Percentiles rank a stretch among this genome's conserved stretches.
phyloP scores from a whole-genome alignment of 1,140 invertebrate genomes.

The Eufriesea mexicana region DNA sequence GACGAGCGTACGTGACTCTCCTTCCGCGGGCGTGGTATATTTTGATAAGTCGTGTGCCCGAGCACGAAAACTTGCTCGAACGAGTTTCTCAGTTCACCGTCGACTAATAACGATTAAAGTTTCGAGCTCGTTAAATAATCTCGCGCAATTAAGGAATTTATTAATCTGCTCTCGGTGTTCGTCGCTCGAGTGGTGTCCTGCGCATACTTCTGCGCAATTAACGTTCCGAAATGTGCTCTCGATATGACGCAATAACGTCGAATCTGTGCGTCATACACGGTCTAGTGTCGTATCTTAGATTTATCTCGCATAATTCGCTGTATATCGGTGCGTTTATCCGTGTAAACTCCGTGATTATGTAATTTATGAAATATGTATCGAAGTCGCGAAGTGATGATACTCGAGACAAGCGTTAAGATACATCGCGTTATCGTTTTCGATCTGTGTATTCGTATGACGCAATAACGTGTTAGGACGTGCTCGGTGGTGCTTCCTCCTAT shows the following conservation, averaged over 20 bases:
- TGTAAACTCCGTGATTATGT: neutral
- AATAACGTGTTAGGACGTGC: too few relatives aligned
- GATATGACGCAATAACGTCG: neutral
- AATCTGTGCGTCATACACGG: neutral
- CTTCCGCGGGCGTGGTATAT: neutral
- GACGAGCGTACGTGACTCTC: neutral
- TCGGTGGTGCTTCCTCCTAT: neutral
- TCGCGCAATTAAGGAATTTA: conserved; percentile 18
- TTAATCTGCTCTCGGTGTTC: neutral
- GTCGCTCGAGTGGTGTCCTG: neutral
- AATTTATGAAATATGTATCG: neutral
- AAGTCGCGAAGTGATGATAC: neutral
- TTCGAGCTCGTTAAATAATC: neutral
- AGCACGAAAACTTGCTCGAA: neutral
- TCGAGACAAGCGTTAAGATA: neutral
- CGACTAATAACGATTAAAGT: neutral
- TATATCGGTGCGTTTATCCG: neutral
- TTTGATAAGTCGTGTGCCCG: neutral
- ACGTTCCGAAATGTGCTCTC: neutral
- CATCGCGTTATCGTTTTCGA: too few relatives aligned
- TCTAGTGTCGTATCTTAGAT: neutral
- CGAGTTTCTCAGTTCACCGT: neutral
- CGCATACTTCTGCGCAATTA: neutral
- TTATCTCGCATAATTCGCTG: neutral
- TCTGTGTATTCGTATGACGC: too few relatives aligned